Conservation (phyloP, 2,888 invertebrate species). For the Drosophila flavopinicola region DNA sequence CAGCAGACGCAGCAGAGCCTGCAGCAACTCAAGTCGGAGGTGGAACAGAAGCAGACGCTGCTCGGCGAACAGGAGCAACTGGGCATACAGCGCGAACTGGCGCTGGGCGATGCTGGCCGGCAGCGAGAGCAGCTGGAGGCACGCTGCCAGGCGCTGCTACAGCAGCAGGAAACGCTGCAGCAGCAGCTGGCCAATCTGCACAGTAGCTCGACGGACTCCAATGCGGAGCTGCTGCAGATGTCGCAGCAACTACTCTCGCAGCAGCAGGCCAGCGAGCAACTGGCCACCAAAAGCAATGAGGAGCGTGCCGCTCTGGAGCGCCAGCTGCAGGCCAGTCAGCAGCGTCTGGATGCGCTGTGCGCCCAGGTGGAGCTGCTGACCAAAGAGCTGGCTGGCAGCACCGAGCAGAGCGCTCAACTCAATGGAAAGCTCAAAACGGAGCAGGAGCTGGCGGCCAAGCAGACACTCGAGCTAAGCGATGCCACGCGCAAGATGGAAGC, state of each 20-base stretch:
- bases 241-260: slow-evolving; percentile 86
- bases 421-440: slow-evolving; percentile 61
- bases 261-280: slow-evolving; percentile 86
- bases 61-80: slow-evolving; percentile 78
- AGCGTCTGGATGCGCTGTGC: slow-evolving; percentile 67
- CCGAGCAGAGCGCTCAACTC: slow-evolving; percentile 61
- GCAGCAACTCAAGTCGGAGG: slow-evolving; percentile 82
- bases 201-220: slow-evolving; percentile 87
- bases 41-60: slow-evolving; percentile 76
- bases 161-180: slow-evolving; percentile 87
- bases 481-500: slow-evolving; percentile 68
- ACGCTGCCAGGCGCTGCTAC: slow-evolving; percentile 86
- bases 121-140: slow-evolving; percentile 86
- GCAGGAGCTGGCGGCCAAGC: slow-evolving; percentile 65
- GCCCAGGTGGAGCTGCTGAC: slow-evolving; percentile 72
- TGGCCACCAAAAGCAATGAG: slow-evolving; percentile 85
- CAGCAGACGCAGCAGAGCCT: slow-evolving; percentile 72
- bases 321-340: slow-evolving; percentile 68
- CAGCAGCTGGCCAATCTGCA: slow-evolving; percentile 87
- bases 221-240: slow-evolving; percentile 86
- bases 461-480: slow-evolving; percentile 69
- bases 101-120: slow-evolving; percentile 86
- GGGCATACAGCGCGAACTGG: slow-evolving; percentile 85
- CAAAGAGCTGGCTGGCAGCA: slow-evolving; percentile 65
- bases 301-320: slow-evolving; percentile 69